A percentile compares a stretch with the other conserved stretches of the same genome.
Evolutionary conservation across 2,888 invertebrate genomes (phyloP).

Genomic region (Caenorhabditis afra): DNA sequence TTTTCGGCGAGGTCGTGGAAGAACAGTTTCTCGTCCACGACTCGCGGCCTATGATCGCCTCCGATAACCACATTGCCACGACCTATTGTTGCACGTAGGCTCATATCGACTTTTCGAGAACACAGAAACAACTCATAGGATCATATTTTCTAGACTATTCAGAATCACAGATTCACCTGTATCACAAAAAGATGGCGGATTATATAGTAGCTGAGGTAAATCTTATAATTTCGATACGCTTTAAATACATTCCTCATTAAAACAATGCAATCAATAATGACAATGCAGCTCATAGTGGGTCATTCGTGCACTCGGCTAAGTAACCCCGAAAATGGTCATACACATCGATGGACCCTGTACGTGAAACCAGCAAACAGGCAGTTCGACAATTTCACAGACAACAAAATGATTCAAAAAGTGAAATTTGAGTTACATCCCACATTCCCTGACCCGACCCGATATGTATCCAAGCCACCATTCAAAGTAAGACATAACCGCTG

Average conservation of each 20-base stretch:
- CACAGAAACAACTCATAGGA: too few relatives aligned
- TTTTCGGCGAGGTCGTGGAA: not conserved
- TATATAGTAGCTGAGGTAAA: too few relatives aligned
- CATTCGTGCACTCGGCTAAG: constrained; percentile 35
- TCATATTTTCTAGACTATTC: too few relatives aligned
- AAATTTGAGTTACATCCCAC: constrained; percentile 47
- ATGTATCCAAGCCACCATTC: constrained; percentile 45
- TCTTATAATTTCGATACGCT: too few relatives aligned
- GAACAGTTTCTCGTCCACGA: not conserved
- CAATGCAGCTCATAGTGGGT: constrained; percentile 47
- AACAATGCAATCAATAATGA: too few relatives aligned
- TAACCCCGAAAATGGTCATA: constrained; percentile 22
- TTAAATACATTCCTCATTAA: too few relatives aligned
- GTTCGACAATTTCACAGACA: constrained; percentile 46
- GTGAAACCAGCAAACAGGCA: constrained; percentile 53
- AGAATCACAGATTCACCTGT: too few relatives aligned
- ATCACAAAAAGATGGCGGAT: too few relatives aligned
- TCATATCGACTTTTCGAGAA: too few relatives aligned
- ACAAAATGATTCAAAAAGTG: constrained; percentile 53
- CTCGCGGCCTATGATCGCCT: not conserved
- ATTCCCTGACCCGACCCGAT: constrained; percentile 33
- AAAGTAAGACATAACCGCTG: constrained; percentile 11
- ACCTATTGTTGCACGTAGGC: constrained; percentile 1
- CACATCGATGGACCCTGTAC: constrained; percentile 56
- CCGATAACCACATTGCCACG: not conserved